These are phyloP conservation scores for Nemotelus pantherinus DNA, from an alignment of 2,888 invertebrate genomes.

Conservation along the genomic window DNA sequence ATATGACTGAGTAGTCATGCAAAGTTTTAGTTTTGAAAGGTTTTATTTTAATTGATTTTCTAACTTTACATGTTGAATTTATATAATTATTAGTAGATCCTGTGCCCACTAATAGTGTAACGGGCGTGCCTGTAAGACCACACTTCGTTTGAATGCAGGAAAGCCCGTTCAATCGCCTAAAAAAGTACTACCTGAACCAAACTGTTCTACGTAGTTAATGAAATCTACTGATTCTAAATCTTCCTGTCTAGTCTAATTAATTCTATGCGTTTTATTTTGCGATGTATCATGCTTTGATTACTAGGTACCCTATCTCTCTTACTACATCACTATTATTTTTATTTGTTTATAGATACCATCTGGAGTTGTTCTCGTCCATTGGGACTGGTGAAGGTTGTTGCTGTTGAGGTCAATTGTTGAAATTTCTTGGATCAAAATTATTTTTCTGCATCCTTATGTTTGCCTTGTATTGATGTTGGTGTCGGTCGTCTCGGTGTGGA, in stretches of 20 bases:
- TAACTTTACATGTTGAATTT: background rate
- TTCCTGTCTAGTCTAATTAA: too few relatives aligned
- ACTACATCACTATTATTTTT: constrained; percentile 9
- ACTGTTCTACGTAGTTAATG: background rate
- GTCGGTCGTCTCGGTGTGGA: background rate
- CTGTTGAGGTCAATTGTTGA: background rate
- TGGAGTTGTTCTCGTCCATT: constrained; percentile 1
- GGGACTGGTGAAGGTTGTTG: background rate
- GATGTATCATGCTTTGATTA: too few relatives aligned
- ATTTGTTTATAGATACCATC: constrained; percentile 10
- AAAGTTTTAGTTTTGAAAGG: background rate
- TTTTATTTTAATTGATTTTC: constrained; percentile 3
- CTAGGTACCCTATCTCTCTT: background rate
- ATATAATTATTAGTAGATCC: constrained; percentile 4
- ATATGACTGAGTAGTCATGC: background rate
- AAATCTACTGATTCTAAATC: background rate
- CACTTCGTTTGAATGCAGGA: background rate
- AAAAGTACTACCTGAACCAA: constrained; percentile 10
- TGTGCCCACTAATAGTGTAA: background rate
- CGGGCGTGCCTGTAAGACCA: background rate
- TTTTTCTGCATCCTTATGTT: too few relatives aligned
- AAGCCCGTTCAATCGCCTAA: background rate
- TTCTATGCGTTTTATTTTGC: too few relatives aligned
- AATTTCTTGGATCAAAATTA: background rate
- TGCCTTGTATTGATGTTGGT: constrained; percentile 8